Base-by-base conservation (phyloP, 2,113 vertebrate species). In the Ptilorrhoa leucosticta region DNA sequence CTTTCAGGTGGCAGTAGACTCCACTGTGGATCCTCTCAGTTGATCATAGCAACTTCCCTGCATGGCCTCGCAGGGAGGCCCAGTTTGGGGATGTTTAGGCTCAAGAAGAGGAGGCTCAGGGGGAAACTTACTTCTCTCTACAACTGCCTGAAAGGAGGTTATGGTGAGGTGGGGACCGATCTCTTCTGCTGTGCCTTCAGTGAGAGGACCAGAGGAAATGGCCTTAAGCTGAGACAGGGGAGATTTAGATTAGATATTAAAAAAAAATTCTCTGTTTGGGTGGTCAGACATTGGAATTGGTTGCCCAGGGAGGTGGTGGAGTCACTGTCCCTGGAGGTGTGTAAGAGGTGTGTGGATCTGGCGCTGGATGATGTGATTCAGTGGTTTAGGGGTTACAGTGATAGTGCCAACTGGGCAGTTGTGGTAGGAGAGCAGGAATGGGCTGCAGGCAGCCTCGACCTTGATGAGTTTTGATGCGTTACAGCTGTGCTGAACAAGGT, bases 91-190 rank as follows among this genome's bases (percentile, higher is more conserved):
- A 39, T 81, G 33, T 39, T 66, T 28, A 33, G 21, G 13, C 31
- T 20, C 33, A 19, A 44, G 26, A 65, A 53, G 20, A 53, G 37
- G 33, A 69, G 11, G 5, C 14, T 79, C 24, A 21, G 40, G 16
- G 15, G 13, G 35, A 11, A 47, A 9, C 11, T 35, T 50, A 39
- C 6, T 0, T 0, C 47, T 69, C 28, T 14, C n/a, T 7, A 40
- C n/a, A 87, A 11, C 6, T 30, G 40, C 24, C 28, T 53, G 56
- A 87, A 40, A 71, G 9, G 47, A 54, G 24, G 5, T 4, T 63
- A 26, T 19, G 7, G 57, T 48, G 63, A 68, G 45, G 7, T 56
- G 26, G 8, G 21, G 26, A 6, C 17, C 0, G 0, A 28, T 71
- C 35, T 22, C 48, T 31, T 35, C 30, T 47, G 4, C 30, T 48